Conservation (phyloP, 2,113 vertebrate genomes). For the Scomber japonicus region DNA sequence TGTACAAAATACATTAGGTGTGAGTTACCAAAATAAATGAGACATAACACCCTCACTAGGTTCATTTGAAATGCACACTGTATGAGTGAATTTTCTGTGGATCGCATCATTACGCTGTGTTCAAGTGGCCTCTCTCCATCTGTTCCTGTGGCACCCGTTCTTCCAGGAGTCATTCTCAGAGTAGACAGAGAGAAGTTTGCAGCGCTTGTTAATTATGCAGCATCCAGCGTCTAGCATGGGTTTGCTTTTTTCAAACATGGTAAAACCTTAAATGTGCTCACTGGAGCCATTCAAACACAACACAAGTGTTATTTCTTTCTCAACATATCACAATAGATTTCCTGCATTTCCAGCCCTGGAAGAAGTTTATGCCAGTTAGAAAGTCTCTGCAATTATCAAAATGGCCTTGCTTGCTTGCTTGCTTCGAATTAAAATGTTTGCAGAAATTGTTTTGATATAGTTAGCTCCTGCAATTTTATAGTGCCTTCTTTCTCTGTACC, state of each 20-base stretch:
- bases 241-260: constrained; percentile 47
- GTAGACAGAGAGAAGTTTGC: constrained; percentile 66
- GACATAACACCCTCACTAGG: constrained; percentile 59
- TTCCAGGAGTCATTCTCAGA: constrained; percentile 72
- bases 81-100: constrained; percentile 66
- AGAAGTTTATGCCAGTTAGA: constrained; percentile 66
- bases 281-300: constrained; percentile 65
- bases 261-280: constrained; percentile 71
- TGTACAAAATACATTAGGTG: constrained; percentile 67
- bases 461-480: constrained; percentile 63
- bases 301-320: constrained; percentile 72
- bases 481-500: constrained; percentile 37
- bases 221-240: constrained; percentile 60
- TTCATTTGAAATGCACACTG: constrained; percentile 65
- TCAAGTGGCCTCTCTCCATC: constrained; percentile 79
- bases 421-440: constrained; percentile 64
- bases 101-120: constrained; percentile 73
- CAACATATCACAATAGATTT: constrained; percentile 70
- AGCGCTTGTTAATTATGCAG: constrained; percentile 78
- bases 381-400: constrained; percentile 76
- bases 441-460: constrained; percentile 77
- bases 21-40: constrained; percentile 66
- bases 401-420: constrained; percentile 74
- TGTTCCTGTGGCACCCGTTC: constrained; percentile 72
- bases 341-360: constrained; percentile 57